Percentiles rank a stretch among this genome's conserved stretches.
Conservation (phyloP, 2,113 vertebrate species). For the Chelonoidis abingdonii region DNA sequence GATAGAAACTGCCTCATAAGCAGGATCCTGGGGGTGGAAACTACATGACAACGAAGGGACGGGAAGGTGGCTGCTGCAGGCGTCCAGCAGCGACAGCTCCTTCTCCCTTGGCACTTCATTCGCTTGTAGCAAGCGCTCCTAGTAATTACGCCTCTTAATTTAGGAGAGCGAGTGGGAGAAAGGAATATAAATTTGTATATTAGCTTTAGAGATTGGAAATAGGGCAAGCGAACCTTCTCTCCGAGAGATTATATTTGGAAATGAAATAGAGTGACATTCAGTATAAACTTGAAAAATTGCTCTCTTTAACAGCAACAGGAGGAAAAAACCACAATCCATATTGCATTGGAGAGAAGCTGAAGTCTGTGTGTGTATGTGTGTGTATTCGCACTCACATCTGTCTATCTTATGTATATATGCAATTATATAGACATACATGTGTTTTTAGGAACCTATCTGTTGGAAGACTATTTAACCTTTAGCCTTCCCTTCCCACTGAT, state of each 20-base stretch:
- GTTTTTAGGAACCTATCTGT: conserved; percentile 21
- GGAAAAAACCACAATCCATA: conserved; percentile 50
- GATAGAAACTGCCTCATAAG: conserved; percentile 49
- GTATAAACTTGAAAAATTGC: conserved; percentile 74
- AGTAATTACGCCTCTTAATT: conserved; percentile 77
- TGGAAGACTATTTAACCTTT: not conserved
- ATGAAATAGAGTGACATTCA: conserved; percentile 70
- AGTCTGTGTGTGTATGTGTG: conserved; percentile 60
- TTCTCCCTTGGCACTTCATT: conserved; percentile 60
- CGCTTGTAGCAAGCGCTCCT: conserved; percentile 62
- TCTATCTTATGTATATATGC: conserved; percentile 6
- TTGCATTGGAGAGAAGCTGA: conserved; percentile 42
- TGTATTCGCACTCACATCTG: not conserved
- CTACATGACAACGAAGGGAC: not conserved
- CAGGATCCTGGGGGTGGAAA: conserved; percentile 28
- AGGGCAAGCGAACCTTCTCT: conserved; percentile 66
- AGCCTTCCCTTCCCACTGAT: conserved; percentile 7
- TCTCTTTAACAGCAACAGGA: conserved; percentile 66
- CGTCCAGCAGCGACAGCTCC: conserved; percentile 50
- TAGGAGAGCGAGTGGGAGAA: conserved; percentile 74
- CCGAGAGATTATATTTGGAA: conserved; percentile 70
- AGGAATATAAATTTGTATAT: conserved; percentile 77
- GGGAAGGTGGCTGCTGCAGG: conserved; percentile 44
- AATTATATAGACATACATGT: conserved; percentile 10
- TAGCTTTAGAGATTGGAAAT: conserved; percentile 74